phyloP scores from a whole-genome alignment of 2,113 vertebrate species.

The Brachyhypopomus occidentalis region DNA sequence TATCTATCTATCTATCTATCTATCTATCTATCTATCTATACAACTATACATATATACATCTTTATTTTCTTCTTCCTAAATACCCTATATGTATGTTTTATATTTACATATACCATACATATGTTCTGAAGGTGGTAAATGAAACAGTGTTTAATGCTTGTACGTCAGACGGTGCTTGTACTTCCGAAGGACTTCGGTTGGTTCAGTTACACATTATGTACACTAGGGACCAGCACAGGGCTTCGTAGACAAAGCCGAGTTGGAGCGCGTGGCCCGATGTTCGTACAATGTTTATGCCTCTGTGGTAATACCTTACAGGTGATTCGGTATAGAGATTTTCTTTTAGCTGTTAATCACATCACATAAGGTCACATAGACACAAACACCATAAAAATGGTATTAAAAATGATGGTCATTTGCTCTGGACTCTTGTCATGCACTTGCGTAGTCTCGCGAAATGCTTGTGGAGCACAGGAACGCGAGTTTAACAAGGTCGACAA shows the following conservation, averaged over 20 bases:
- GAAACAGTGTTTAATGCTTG: too few species aligned
- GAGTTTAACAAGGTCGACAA: slow-evolving; percentile 65
- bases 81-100: not conserved
- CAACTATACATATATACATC: not conserved
- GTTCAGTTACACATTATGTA: slow-evolving; percentile 13
- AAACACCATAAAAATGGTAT: too few species aligned
- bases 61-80: not conserved
- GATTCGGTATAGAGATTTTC: too few species aligned
- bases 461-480: not conserved
- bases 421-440: slow-evolving; percentile 62
- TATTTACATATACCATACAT: not conserved
- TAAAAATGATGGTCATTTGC: slow-evolving; percentile 15
- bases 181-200: not conserved
- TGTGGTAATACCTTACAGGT: too few species aligned
- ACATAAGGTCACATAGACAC: too few species aligned
- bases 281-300: too few species aligned
- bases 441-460: slow-evolving; percentile 52
- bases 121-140: too few species aligned
- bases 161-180: too few species aligned
- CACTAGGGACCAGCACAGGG: slow-evolving; percentile 37
- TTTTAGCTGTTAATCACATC: too few species aligned
- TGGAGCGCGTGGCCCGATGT: too few species aligned
- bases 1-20: not conserved
- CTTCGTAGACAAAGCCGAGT: not conserved
- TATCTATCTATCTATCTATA: too few species aligned